A percentile compares a stretch with the other conserved stretches of the same genome.
phyloP scores from a whole-genome alignment of 2,888 invertebrate genomes.

The Drosophila falleni region DNA sequence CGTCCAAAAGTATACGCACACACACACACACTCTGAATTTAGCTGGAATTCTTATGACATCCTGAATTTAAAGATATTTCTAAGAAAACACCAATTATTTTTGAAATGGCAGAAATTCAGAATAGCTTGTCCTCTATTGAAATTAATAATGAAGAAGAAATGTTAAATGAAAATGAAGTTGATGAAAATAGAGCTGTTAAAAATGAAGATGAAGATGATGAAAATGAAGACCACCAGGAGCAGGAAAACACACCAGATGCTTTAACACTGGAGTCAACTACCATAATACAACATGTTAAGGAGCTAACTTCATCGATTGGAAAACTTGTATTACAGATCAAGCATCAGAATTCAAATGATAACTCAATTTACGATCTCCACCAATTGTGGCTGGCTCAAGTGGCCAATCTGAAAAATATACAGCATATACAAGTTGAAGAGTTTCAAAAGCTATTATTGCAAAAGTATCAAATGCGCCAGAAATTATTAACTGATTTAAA shows the following conservation, averaged over 20 bases:
- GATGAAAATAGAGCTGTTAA: neutral
- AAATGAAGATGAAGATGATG: neutral
- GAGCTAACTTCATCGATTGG: neutral
- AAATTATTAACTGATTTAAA: conserved; percentile 12
- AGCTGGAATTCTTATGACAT: neutral
- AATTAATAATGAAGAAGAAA: neutral
- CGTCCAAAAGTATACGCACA: neutral
- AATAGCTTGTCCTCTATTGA: neutral
- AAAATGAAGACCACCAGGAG: neutral
- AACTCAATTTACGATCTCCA: no score
- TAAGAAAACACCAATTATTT: neutral
- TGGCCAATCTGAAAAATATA: conserved; percentile 7
- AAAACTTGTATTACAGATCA: neutral
- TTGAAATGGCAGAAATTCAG: neutral
- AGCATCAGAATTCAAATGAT: neutral
- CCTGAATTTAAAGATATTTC: neutral
- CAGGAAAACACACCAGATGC: no score
- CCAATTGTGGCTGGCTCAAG: neutral
- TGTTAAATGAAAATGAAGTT: neutral
- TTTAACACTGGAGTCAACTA: neutral
- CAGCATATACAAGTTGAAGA: conserved; percentile 18
- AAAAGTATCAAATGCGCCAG: conserved; percentile 8
- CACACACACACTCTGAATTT: neutral
- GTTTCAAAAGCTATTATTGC: conserved; percentile 11
- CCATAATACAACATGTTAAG: neutral